Base-by-base conservation (phyloP, 2,797 vertebrate species). In the Remorina albescens region DNA sequence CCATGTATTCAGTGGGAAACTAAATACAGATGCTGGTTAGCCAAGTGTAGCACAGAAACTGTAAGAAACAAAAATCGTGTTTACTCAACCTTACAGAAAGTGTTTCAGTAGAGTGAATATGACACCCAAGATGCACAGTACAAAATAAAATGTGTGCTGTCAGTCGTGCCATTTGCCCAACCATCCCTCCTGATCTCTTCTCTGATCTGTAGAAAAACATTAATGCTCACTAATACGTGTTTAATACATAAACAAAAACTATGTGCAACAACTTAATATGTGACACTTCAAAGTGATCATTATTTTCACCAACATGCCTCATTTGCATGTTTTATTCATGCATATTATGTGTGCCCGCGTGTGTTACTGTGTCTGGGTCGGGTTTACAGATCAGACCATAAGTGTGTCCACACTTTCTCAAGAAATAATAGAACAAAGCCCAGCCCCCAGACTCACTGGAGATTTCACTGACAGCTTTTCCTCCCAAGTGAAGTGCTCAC, bases 391-490 rank as follows among this genome's bases (percentile, higher is more conserved):
- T 74, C 76, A 71, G 47, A 76, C 68, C 71, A 74, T 60, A 56
- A 78, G 70, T 6, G 28, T 71, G 67, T 86, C 82, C 73, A 80
- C 76, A 74, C 50, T 58, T 39, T 78, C 76, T 74, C 47, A 53
- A 64, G 64, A 73, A 81, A 81, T 76, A 67, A 73, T 41, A 18
- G 67, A 81, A 55, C 57, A 68, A 74, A 80, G 21, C 46, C 32
- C 30, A 21, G n/a, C 46, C 30, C 26, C 54, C 54, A 67, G 36
- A 78, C 36, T 71, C 86, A 62, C 67, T 71, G 8, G 25, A 78
- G 80, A 67, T 76, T 70, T 81, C 54, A 8, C 30, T 83, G 77
- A 80, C 83, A 80, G 69, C 67, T 78, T 80, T 67, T 67, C 41
- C 76, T 82, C 67, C 42, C 64, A 65, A 77, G 78, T 66, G 64